Conservation (phyloP, 2,797 vertebrate genomes). For the Bucorvus abyssinicus region DNA sequence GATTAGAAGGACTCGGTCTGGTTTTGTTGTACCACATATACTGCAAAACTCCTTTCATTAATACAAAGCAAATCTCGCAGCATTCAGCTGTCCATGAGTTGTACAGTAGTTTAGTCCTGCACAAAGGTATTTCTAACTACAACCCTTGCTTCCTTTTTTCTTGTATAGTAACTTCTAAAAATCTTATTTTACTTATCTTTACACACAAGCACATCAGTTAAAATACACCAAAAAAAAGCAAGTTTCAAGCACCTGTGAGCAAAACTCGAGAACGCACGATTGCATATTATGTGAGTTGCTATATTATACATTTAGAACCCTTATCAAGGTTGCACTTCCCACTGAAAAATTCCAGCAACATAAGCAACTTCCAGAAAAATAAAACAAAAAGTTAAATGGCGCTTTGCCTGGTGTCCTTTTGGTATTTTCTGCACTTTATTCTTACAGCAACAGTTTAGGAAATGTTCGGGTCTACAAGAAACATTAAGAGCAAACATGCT, state of each 20-base stretch:
- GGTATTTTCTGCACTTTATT: not conserved
- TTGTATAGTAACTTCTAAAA: not conserved
- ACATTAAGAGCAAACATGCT: not conserved
- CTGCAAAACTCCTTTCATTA: not conserved
- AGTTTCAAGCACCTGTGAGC: not conserved
- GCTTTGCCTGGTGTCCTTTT: not conserved
- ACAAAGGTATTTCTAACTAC: not conserved
- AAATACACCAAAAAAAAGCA: not conserved
- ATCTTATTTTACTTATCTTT: not conserved
- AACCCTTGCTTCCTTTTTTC: not conserved
- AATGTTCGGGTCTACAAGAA: not conserved
- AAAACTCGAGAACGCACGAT: not conserved
- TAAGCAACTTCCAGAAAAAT: not conserved
- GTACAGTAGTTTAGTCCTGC: not conserved
- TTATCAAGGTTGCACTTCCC: not conserved
- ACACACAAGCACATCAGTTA: not conserved
- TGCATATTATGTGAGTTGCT: not conserved
- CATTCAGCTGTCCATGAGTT: not conserved
- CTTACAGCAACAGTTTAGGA: not conserved
- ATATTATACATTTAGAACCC: rapidly evolving
- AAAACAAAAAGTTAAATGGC: not conserved
- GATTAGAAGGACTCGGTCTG: not conserved
- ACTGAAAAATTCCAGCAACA: not conserved
- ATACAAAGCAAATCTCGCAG: not conserved
- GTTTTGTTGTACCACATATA: not conserved